These are phyloP conservation scores for Plagodis dolabraria DNA, from an alignment of 2,888 invertebrate genomes.

Conservation along the genomic window DNA sequence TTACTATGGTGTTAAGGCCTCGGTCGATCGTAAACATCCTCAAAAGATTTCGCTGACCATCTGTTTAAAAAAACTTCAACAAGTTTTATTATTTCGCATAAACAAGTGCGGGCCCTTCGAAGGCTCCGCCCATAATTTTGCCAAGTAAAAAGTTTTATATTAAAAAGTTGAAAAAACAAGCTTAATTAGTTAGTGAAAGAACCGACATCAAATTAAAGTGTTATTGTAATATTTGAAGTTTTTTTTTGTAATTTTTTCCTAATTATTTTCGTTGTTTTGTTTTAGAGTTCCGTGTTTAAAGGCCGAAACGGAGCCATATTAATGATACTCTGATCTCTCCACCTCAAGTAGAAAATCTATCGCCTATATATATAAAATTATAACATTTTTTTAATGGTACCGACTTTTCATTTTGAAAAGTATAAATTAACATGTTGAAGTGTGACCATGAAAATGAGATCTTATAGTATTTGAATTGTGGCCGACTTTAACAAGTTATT, in stretches of 20 bases:
- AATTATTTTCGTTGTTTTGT: background rate
- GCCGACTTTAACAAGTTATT: too few relatives aligned
- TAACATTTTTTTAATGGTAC: too few relatives aligned
- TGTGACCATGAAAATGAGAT: too few relatives aligned
- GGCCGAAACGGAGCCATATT: too few relatives aligned
- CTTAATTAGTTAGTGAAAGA: constrained; percentile 67
- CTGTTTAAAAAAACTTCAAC: constrained; percentile 29
- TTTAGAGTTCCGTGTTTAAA: too few relatives aligned
- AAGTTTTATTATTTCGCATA: constrained; percentile 37
- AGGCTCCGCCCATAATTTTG: constrained; percentile 33
- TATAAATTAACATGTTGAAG: too few relatives aligned
- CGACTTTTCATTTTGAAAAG: too few relatives aligned
- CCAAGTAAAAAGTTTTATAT: constrained; percentile 71
- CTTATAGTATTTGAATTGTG: too few relatives aligned
- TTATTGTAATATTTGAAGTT: constrained; percentile 58
- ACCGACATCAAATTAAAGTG: constrained; percentile 66
- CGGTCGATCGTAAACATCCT: background rate
- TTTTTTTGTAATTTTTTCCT: constrained; percentile 33
- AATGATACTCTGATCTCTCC: too few relatives aligned
- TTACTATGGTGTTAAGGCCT: too few relatives aligned
- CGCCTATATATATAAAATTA: too few relatives aligned
- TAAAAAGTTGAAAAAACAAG: constrained; percentile 71
- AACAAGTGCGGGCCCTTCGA: constrained; percentile 33
- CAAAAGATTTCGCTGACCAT: background rate
- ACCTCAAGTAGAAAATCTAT: too few relatives aligned